Conservation (phyloP, 2,888 invertebrate genomes). For the Cephonodes hylas region DNA sequence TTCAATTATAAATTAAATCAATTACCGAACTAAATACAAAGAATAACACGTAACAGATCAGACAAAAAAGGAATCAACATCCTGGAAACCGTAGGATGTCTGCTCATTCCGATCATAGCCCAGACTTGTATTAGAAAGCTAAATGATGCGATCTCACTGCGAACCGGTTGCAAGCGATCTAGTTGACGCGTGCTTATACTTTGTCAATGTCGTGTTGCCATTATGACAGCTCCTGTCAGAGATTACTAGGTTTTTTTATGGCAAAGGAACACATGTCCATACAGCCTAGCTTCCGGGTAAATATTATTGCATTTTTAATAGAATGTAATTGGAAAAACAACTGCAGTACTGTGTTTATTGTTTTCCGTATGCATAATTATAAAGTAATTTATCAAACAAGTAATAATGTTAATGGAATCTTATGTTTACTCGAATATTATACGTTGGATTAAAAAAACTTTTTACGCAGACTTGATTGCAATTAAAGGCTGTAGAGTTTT, state of each 20-base stretch:
- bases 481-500: too few relatives aligned
- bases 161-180: not conserved
- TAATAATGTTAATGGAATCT: too few relatives aligned
- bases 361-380: too few relatives aligned
- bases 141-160: not conserved
- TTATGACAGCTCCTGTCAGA: not conserved
- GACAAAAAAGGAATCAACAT: not conserved
- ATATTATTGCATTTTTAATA: not conserved
- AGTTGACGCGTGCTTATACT: not conserved
- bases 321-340: not conserved
- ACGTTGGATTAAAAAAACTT: too few relatives aligned
- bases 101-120: not conserved
- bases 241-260: not conserved
- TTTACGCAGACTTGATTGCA: too few relatives aligned
- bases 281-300: not conserved
- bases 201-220: not conserved
- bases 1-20: too few relatives aligned
- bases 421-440: too few relatives aligned
- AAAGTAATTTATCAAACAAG: too few relatives aligned
- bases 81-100: not conserved
- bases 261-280: not conserved
- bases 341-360: too few relatives aligned
- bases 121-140: constrained; percentile 1
- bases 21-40: too few relatives aligned
- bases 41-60: too few relatives aligned